Percentiles rank a stretch among this genome's conserved stretches.
Evolutionary conservation across 2,888 invertebrate genomes (phyloP).

Genomic region (Allolobophora icterica): DNA sequence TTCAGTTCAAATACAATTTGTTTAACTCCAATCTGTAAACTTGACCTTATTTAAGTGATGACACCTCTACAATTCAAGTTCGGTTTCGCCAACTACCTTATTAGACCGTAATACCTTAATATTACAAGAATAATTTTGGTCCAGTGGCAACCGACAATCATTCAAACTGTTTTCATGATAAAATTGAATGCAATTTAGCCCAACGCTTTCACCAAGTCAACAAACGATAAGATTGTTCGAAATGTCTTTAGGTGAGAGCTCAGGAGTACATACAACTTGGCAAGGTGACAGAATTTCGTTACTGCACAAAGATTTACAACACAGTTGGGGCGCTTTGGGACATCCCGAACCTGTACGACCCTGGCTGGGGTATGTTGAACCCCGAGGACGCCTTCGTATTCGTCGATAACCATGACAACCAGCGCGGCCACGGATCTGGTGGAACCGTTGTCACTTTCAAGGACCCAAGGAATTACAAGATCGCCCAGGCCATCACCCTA

Average conservation of each 20-base stretch:
- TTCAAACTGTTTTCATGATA: not conserved
- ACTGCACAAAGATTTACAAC: constrained; percentile 46
- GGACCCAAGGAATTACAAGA: constrained; percentile 45
- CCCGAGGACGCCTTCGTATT: constrained; percentile 74
- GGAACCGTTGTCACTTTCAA: constrained; percentile 47
- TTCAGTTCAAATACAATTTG: too few relatives aligned
- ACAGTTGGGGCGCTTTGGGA: constrained; percentile 47
- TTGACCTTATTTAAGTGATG: too few relatives aligned
- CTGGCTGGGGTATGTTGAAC: constrained; percentile 57
- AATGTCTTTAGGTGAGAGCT: constrained; percentile 52
- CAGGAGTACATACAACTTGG: constrained; percentile 48
- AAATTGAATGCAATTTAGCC: not conserved
- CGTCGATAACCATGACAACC: constrained; percentile 90
- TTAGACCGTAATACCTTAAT: too few relatives aligned
- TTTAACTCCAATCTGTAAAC: too few relatives aligned
- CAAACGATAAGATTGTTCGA: not conserved
- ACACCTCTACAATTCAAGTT: too few relatives aligned
- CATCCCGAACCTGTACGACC: constrained; percentile 40
- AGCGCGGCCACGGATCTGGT: constrained; percentile 64
- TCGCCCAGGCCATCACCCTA: constrained; percentile 48
- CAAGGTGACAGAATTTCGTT: constrained; percentile 49
- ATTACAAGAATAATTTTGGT: too few relatives aligned
- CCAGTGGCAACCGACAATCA: not conserved
- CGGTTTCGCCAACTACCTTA: too few relatives aligned
- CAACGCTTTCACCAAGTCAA: not conserved